Percentiles rank a stretch among this genome's conserved stretches.
These are phyloP conservation scores for Mimachlamys varia DNA, from an alignment of 2,888 invertebrate genomes.

Conservation along the genomic window DNA sequence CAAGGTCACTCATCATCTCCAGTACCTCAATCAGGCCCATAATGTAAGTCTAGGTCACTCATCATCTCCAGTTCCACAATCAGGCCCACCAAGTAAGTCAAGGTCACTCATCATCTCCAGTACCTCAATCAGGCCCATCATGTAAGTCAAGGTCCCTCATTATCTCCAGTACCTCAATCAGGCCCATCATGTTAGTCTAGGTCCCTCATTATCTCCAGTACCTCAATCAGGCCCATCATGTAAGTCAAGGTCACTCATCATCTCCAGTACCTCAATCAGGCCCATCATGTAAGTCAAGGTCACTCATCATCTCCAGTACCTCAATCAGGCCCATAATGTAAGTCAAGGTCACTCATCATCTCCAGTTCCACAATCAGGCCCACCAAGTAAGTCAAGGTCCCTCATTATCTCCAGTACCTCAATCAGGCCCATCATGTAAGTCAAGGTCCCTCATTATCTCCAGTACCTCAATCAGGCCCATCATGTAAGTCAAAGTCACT, in stretches of 20 bases:
- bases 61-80: constrained; percentile 88
- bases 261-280: constrained; percentile 88
- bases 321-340: constrained; percentile 88
- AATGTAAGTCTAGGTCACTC: constrained; percentile 87
- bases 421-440: constrained; percentile 88
- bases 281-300: constrained; percentile 86
- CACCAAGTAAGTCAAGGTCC: constrained; percentile 86
- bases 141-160: constrained; percentile 87
- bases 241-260: constrained; percentile 87
- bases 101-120: constrained; percentile 89
- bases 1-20: constrained; percentile 88
- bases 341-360: constrained; percentile 87
- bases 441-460: constrained; percentile 87
- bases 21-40: constrained; percentile 88
- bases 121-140: constrained; percentile 88
- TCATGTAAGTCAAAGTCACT: constrained; percentile 86
- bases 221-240: constrained; percentile 88
- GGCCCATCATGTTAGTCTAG: constrained; percentile 86
- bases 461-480: constrained; percentile 89
- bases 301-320: constrained; percentile 89
- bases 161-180: constrained; percentile 88
- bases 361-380: constrained; percentile 88
- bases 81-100: constrained; percentile 87
- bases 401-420: constrained; percentile 89
- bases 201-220: constrained; percentile 90